These are phyloP conservation scores for Sylvilagus floridanus DNA, from an alignment of 2,797 vertebrate genomes.

Conservation along the genomic window DNA sequence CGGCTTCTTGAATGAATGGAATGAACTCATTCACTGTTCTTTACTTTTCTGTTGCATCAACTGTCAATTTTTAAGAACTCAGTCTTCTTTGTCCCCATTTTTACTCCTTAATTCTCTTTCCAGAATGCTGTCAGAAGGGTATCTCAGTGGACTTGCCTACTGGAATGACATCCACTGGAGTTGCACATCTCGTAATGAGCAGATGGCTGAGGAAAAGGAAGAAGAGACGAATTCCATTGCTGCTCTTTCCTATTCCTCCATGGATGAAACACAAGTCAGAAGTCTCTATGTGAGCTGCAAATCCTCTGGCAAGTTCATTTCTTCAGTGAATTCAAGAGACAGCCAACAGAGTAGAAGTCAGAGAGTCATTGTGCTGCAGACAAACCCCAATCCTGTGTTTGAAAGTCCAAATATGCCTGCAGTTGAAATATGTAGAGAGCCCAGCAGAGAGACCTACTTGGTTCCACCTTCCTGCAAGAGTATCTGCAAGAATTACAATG, in stretches of 20 bases:
- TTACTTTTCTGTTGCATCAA: conserved; percentile 8
- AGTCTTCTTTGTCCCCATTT: conserved; percentile 51
- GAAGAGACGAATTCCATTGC: conserved; percentile 83
- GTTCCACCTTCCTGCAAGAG: conserved; percentile 96
- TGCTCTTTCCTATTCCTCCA: conserved; percentile 77
- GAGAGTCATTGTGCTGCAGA: conserved; percentile 77
- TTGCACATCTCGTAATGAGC: conserved; percentile 68
- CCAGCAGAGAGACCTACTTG: conserved; percentile 91
- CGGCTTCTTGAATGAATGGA: conserved; percentile 48
- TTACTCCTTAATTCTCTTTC: conserved; percentile 65
- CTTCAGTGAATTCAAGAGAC: conserved; percentile 80
- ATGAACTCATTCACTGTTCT: background rate
- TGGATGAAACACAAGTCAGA: conserved; percentile 80
- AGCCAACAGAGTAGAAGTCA: conserved; percentile 80
- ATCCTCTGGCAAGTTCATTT: conserved; percentile 83
- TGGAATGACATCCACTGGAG: conserved; percentile 81
- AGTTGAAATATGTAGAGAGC: conserved; percentile 85
- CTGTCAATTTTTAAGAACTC: background rate
- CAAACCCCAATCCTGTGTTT: conserved; percentile 66
- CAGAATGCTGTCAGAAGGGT: conserved; percentile 90
- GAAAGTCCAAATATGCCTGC: conserved; percentile 79
- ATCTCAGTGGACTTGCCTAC: conserved; percentile 87
- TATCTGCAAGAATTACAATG: conserved; percentile 97
- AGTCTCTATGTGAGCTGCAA: conserved; percentile 85
- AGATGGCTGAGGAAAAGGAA: conserved; percentile 71